Evolutionary conservation across 2,797 vertebrate genomes (phyloP).

Genomic region (Toxotes lorentzi): DNA sequence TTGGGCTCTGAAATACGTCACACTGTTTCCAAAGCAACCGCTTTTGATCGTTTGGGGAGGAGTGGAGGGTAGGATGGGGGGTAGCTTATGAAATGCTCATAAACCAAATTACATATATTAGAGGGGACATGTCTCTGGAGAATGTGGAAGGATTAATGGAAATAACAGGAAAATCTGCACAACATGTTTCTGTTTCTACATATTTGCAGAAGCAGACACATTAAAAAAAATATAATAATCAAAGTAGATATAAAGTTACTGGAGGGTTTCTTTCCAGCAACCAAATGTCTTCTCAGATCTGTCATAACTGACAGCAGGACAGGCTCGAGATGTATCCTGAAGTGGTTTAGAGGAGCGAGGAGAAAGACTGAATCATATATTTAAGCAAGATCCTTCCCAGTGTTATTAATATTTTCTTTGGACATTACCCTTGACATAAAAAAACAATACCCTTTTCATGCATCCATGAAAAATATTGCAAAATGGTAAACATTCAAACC

Average conservation of each 20-base stretch:
- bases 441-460: too few relatives aligned
- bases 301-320: constrained; percentile 4
- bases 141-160: constrained; percentile 18
- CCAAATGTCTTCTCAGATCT: not conserved
- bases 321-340: constrained; percentile 7
- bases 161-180: constrained; percentile 9
- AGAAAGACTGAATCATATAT: constrained; percentile 3
- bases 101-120: constrained; percentile 61
- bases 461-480: too few relatives aligned
- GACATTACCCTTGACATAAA: too few relatives aligned
- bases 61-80: constrained; percentile 37
- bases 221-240: not conserved
- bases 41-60: constrained; percentile 67
- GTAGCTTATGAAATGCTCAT: constrained; percentile 71
- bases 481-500: too few relatives aligned
- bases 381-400: not conserved
- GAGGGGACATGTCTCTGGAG: constrained; percentile 37
- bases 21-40: constrained; percentile 82
- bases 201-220: not conserved
- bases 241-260: constrained; percentile 5
- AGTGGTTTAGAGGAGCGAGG: not conserved
- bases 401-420: too few relatives aligned
- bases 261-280: not conserved
- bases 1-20: constrained; percentile 80
- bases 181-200: not conserved